Evolutionary conservation across 53 echinoderm and acorn worm species (phyloP).

Genomic region (Zoroaster sp.): DNA sequence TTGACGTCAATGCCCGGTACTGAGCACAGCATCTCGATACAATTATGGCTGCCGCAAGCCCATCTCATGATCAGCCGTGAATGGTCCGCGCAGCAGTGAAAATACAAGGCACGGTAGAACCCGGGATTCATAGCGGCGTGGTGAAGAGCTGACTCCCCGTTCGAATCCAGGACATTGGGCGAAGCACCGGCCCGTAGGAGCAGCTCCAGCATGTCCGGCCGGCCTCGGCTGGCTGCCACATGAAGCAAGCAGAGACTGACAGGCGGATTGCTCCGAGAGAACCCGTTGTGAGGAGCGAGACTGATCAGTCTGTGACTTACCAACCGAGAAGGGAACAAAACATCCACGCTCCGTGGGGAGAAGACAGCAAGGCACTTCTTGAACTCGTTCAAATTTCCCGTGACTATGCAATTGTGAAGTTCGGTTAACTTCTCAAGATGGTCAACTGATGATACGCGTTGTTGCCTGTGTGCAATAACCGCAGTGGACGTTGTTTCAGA

Average conservation of each 20-base stretch:
- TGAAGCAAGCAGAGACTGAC: slow-evolving; percentile 28
- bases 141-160: slow-evolving; percentile 65
- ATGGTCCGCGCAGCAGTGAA: slow-evolving; percentile 15
- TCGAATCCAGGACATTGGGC: slow-evolving; percentile 54
- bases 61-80: slow-evolving; percentile 14
- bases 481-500: not conserved
- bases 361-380: not conserved
- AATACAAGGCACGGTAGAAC: not conserved
- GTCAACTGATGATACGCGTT: slow-evolving; percentile 6
- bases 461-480: not conserved
- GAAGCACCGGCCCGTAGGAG: slow-evolving; percentile 58
- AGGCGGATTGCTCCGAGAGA: not conserved
- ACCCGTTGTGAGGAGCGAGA: not conserved
- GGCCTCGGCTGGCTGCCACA: slow-evolving; percentile 30
- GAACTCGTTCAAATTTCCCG: slow-evolving; percentile 11
- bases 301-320: not conserved
- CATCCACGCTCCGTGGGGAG: not conserved
- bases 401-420: slow-evolving; percentile 19
- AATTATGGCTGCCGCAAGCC: slow-evolving; percentile 21
- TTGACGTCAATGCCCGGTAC: slow-evolving; percentile 33
- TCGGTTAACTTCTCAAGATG: slow-evolving; percentile 30
- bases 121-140: slow-evolving; percentile 46
- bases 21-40: slow-evolving; percentile 47
- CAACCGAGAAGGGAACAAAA: not conserved
- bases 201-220: slow-evolving; percentile 26